Base-by-base conservation (phyloP, 2,113 vertebrate species). In the Micronisus gabar region DNA sequence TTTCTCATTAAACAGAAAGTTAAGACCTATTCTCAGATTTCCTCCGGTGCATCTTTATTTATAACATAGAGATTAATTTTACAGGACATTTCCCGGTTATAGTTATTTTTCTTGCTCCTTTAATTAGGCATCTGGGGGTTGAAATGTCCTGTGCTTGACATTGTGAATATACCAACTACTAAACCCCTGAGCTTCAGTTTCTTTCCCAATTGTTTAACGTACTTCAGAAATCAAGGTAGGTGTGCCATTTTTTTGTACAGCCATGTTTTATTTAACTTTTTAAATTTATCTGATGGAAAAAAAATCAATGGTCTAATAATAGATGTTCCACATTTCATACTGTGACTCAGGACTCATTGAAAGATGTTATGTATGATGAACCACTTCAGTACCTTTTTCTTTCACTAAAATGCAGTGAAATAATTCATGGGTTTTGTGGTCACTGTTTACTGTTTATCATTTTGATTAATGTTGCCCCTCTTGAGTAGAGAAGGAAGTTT, bases 251-350 rank as follows among this genome's bases (percentile, higher is more conserved):
- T 80, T 52, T 41, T 47, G 30, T 65, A 52, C 27, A 56, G 52
- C 25, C 30, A 38, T 68, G 9, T 65, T 91, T 97, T 71, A 91
- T 88, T 91, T 95, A 86, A 79, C 52, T 95, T 91, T 61, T 53
- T 26, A 89, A 81, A 81, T 82, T 52, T 87, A 91, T 38, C 83
- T 75, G 52, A 85, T 63, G 8, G 27, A 10, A 71, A 86, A 58
- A 55, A 85, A 93, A 92, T 88, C 93, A 95, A 72, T 93, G 40
- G 40, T 56, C 68, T 95, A 96, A 95, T 85, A 96, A 95, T 84
- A 97, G 88, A 48, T 48, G 47, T 79, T 91, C 47, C 9, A 59
- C 61, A 88, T 81, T 93, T 95, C 65, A 56, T 72, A 65, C 36
- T 52, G 73, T 91, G 68, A 81, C 82, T 92, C 61, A 79, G 66